These are phyloP conservation scores for Acanthisitta chloris DNA, from an alignment of 2,113 vertebrate species.

Conservation along the genomic window DNA sequence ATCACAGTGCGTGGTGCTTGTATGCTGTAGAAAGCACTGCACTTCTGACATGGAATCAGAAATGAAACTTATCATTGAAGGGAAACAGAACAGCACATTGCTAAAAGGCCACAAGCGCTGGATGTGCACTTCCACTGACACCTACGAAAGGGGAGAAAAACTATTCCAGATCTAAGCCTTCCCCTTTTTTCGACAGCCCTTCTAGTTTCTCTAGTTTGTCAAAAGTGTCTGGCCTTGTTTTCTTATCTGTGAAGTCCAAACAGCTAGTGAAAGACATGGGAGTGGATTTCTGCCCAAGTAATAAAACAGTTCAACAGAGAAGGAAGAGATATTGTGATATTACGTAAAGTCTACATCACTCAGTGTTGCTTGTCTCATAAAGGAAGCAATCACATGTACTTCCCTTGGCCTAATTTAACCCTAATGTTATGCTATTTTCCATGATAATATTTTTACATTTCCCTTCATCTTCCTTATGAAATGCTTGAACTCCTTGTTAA, in stretches of 20 bases:
- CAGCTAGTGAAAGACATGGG: neutral
- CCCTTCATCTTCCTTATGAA: neutral
- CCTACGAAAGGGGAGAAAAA: neutral
- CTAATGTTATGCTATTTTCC: neutral
- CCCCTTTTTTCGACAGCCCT: neutral
- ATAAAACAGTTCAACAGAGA: neutral
- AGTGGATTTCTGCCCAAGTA: neutral
- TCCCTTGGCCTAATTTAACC: neutral
- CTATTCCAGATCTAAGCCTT: neutral
- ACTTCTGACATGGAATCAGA: neutral
- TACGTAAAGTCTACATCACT: neutral
- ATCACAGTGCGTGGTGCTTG: fast-evolving
- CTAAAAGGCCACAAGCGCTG: neutral
- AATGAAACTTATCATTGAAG: neutral
- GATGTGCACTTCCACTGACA: neutral
- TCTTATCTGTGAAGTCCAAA: neutral
- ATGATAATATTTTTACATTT: neutral
- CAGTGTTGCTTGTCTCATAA: neutral
- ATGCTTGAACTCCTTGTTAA: neutral
- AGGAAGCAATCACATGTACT: neutral
- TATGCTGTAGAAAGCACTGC: neutral
- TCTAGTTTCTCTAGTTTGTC: neutral
- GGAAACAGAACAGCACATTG: neutral
- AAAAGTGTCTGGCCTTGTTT: neutral
- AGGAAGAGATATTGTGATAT: neutral